These are phyloP conservation scores for Leptopilina syphax DNA, from an alignment of 2,888 invertebrate genomes.

Conservation along the genomic window DNA sequence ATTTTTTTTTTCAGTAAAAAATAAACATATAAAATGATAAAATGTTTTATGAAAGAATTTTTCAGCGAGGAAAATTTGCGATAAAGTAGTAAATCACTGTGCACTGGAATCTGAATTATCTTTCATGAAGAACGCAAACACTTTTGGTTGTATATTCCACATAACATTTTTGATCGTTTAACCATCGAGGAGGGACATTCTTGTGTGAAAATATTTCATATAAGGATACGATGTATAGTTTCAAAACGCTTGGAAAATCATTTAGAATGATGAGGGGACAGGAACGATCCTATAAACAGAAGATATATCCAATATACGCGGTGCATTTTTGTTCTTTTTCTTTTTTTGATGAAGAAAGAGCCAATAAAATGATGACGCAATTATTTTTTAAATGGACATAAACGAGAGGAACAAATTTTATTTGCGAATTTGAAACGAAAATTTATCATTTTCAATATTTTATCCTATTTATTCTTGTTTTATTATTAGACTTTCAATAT, in stretches of 20 bases:
- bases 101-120: slow-evolving; percentile 70
- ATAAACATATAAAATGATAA: no score
- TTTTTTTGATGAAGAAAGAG: no score
- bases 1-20: no score
- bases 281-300: slow-evolving; percentile 22
- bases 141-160: slow-evolving; percentile 62
- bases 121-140: slow-evolving; percentile 65
- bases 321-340: no score
- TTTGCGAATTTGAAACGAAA: no score
- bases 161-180: slow-evolving; percentile 65
- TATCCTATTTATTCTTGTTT: no score
- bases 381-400: no score
- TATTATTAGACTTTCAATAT: no score
- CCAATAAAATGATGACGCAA: no score
- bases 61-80: slow-evolving; percentile 37
- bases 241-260: slow-evolving; percentile 13
- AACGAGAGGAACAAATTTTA: no score
- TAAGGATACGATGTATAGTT: slow-evolving; percentile 46
- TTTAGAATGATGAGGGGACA: background rate
- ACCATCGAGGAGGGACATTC: slow-evolving; percentile 65
- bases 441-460: no score
- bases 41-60: background rate
- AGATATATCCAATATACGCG: background rate
- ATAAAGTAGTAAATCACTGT: slow-evolving; percentile 69
- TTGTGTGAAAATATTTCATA: slow-evolving; percentile 63